Base-by-base conservation (phyloP, 92 coral and sea anemone genomes). In the Pocillopora grandis region DNA sequence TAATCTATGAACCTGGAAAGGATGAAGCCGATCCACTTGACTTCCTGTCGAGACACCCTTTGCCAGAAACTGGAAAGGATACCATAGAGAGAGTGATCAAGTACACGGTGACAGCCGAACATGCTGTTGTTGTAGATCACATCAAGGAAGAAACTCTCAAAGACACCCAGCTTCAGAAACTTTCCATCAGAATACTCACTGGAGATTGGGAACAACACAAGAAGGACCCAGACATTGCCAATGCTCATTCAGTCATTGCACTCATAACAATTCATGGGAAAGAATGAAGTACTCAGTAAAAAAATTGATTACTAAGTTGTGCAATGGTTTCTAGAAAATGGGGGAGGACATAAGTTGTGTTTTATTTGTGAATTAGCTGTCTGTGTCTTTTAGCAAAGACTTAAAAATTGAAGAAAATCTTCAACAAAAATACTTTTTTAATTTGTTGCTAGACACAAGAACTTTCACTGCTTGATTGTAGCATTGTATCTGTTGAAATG, bases 231-330 rank as follows among this genome's bases (percentile, higher is more conserved):
- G n/a, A n/a, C n/a, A n/a, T n/a, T 42, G 49, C 62, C 78, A 74
- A 74, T 36, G 19, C 78, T 74, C 61, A 74, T 74, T 19, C 78
- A 74, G 78, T 74, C 78, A 74, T 74, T 74, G 33, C 78, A 74
- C 62, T 74, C 78, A 37, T 60, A 74, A 74, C 42, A 58, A 74
- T 58, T 74, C 78, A 74, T 74, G 78, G 78, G 78, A 74, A 74
- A 74, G 78, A 74, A 74, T 74, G n/a, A 49, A 42, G 2, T 42
- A 2, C 78, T 74, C 58, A 48, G 61, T 74, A 74, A n/a, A 74
- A 49, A 74, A 36, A 74, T 74, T 74, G 55, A 74, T 58, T 2
- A 74, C 78, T 42, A 36, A 74, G 78, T 42, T 74, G 58, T 74
- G 61, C 62, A 61, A 74, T 74, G 78, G 52, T 42, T 42, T 42